Percentiles rank a stretch among this genome's conserved stretches.
These are phyloP conservation scores for Tetramorium parvispinum DNA, from an alignment of 1,140 invertebrate species.

Conservation along the genomic window DNA sequence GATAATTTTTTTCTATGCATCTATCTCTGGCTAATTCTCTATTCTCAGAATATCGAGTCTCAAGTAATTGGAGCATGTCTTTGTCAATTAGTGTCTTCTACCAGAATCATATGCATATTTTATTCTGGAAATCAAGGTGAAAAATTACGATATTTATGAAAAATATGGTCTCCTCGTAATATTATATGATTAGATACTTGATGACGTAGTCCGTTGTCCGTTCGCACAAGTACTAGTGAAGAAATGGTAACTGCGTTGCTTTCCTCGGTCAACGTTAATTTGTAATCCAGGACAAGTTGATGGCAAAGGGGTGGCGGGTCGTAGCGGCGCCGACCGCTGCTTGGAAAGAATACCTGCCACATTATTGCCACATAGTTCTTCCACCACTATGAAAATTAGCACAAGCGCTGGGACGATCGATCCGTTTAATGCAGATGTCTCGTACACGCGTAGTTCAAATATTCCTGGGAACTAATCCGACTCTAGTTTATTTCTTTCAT, in stretches of 20 bases:
- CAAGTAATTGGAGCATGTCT: constrained; percentile 13
- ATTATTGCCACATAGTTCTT: constrained; percentile 43
- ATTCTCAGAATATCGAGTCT: not conserved
- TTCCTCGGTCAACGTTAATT: constrained; percentile 36
- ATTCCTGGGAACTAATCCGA: constrained; percentile 39
- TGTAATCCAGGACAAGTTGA: constrained; percentile 40
- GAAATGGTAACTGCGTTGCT: not conserved
- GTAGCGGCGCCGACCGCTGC: constrained; percentile 30
- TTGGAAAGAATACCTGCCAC: constrained; percentile 19
- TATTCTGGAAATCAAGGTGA: not conserved
- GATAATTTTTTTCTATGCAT: not conserved
- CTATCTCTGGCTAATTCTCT: not conserved
- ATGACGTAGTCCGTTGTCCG: not conserved
- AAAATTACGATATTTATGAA: constrained; percentile 19
- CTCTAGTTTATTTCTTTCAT: constrained; percentile 21
- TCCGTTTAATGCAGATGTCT: constrained; percentile 42
- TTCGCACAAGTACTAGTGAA: not conserved
- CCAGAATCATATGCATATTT: not conserved
- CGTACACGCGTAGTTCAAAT: constrained; percentile 36
- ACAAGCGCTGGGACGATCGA: constrained; percentile 24
- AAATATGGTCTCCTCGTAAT: not conserved
- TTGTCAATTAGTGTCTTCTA: not conserved
- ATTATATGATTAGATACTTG: constrained; percentile 21
- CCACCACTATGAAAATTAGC: constrained; percentile 35
- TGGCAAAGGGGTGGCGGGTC: constrained; percentile 42